Evolutionary conservation across 1,140 invertebrate species (phyloP), one percentile per base, ranked within the genome.

Genomic region (Zaprionus taronus): DNA sequence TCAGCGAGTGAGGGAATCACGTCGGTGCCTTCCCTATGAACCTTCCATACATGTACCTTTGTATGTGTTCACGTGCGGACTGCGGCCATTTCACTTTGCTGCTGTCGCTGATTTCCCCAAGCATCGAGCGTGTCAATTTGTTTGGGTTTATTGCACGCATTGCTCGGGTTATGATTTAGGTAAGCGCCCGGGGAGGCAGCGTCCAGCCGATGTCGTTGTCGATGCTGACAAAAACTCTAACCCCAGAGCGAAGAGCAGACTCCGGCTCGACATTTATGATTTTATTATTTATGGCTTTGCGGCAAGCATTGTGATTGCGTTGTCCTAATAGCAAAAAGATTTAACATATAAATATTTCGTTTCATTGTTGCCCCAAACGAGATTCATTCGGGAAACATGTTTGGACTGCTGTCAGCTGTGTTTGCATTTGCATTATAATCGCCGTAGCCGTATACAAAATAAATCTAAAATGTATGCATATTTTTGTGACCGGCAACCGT

Each of bases 341-440:
- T 86, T 86, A 86, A 80, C 83, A 83, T 70, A 81, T 79, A 84
- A 87, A 89, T 87, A 79, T 87, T 87, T 75, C 31, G 77, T 71
- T 69, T 51, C 68, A 51, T 24, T 51, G 44, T 41, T 56, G 38
- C 49, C 34, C 44, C 12, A 67, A 62, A 71, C 17, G 20, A 64
- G 22, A 24, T 61, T 47, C 62, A 72, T 66, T 65, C 38, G 69
- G 36, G 47, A 75, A 84, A 70, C 66, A 77, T 78, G 47, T 81
- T 81, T 57, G 67, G 80, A 74, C 73, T 78, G 78, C 74, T 87
- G 84, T 87, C 84, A 89, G 73, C 87, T 89, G 70, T 83, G 79
- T 76, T 84, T 78, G 66, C 62, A 87, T 90, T 87, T 87, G 84
- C 85, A 87, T 87, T 89, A 89, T 89, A 87, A 87, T 90, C 84